Evolutionary conservation across 2,113 vertebrate genomes (phyloP).

Genomic region (Tinamus guttatus): DNA sequence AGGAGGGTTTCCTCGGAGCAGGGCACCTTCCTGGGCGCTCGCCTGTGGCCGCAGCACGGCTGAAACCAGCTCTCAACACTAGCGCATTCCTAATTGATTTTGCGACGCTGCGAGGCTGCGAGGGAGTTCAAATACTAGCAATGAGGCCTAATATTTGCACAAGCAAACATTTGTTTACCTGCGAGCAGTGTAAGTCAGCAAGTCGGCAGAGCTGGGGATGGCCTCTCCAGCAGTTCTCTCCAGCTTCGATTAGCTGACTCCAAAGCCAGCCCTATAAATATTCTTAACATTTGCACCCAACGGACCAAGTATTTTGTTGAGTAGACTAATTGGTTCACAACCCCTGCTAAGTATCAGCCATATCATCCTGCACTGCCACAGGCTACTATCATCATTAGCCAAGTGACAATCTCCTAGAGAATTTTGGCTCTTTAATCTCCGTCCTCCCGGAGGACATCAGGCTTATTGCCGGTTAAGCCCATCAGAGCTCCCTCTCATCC

Average conservation of each 20-base stretch:
- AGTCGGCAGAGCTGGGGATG: conserved; percentile 16
- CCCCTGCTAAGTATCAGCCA: conserved; percentile 67
- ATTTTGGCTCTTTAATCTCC: conserved; percentile 72
- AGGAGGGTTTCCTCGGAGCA: not conserved
- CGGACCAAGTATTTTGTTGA: conserved; percentile 62
- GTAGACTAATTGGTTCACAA: conserved; percentile 75
- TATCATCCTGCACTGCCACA: conserved; percentile 54
- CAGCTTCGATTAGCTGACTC: conserved; percentile 43
- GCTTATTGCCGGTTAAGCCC: conserved; percentile 7
- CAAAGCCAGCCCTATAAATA: conserved; percentile 52
- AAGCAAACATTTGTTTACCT: conserved; percentile 50
- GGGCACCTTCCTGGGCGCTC: not conserved
- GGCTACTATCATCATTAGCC: conserved; percentile 70
- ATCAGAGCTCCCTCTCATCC: not conserved
- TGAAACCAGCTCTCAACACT: not conserved
- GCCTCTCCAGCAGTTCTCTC: conserved; percentile 35
- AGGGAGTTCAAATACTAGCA: not conserved
- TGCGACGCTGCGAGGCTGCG: not conserved
- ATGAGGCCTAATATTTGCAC: conserved; percentile 23
- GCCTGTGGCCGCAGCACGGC: not conserved
- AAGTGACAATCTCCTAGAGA: conserved; percentile 72
- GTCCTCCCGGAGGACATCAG: conserved; percentile 30
- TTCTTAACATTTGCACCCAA: conserved; percentile 67
- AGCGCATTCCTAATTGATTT: conserved; percentile 17
- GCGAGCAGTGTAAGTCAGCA: conserved; percentile 32